Evolutionary conservation across 2,888 invertebrate genomes (phyloP), one percentile per base, ranked within the genome.

Genomic region (Cantharis rustica): DNA sequence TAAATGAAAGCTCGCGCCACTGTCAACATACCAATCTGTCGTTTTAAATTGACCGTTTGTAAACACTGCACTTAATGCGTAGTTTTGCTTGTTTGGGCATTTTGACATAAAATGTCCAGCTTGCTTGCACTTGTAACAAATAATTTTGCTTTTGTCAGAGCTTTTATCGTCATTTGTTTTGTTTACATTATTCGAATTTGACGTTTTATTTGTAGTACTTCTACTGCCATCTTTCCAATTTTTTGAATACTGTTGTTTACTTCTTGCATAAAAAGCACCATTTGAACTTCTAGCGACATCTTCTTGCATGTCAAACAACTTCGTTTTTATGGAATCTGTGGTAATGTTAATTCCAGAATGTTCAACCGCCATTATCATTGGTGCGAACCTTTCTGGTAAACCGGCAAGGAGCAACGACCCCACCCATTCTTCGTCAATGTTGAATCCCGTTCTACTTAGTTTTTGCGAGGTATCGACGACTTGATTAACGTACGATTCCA

Each of bases 21-120:
- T 81, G 72, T 85, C 84, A 1, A 84, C 62, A 63, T 84, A 85
- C 80, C 81, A 85, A 61, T 84, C 82, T n/a, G 69, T 68, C 16
- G 79, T 81, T n/a, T 81, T 75, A 71, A 79, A 82, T 27, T 78
- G 69, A 27, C 74, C 79, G 61, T 75, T 83, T 16, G 80, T 71
- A 76, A 81, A 81, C 71, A 82, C 82, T 23, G 79, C 83, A 79
- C 78, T 82, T 76, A 84, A 84, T 17, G 79, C 81, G 70, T 80
- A 71, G 13, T 27, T 16, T 68, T 72, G 61, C 11, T 69, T 71
- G 3, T 17, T 68, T 10, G 66, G 61, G 31, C 61, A 64, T 15
- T 61, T 66, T 75, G 66, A 61, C 62, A 62, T 62, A 69, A 76
- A 81, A 74, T 80, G 79, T 16, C 80, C 79, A 17, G 62, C 23